Evolutionary conservation across 2,888 invertebrate species (phyloP), one percentile per base, ranked within the genome.

Genomic region (Nemapogon koenigi): DNA sequence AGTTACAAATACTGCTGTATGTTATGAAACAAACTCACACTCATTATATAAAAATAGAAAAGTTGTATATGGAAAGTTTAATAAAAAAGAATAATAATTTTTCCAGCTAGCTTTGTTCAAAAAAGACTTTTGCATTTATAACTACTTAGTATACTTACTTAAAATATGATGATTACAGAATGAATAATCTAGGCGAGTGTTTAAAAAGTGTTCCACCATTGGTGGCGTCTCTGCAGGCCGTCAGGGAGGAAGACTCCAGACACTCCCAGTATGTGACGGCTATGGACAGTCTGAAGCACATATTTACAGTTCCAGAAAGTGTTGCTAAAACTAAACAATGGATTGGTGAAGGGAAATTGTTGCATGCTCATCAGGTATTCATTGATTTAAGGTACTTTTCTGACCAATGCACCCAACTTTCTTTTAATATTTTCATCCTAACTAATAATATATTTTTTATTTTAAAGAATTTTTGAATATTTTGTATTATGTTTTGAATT

Each of bases 231-330:
- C 72, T 99, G 18, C 89, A 90, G 57, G 86, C 89, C 30, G 91
- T 98, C 0, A 83, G 94, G 16, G 92, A 94, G 46, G 97, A 98
- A 65, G 97, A 97, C 59, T 90, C 91, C 49, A 86, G 90, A 14
- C 96, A 98, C 67, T 97, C 97, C 0, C 98, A 97, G 60, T 95
- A 97, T 68, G 96, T 95, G 2, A 97, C 97, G 1, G 98, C 98
- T 0, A 95, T 94, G 83, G 97, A 99, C 59, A 99, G 99, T 60
- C 79, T 99, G 17, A 97, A 97, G 62, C 97, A 98, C 57, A 97
- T 99, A 45, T 97, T 98, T 55, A 97, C 95, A 30, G 96, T 98
- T 1, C 97, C 96, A 7, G 95, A 96, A 54, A 96, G 94, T 69
- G 94, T 98, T 0, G 90, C 93, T 39, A 95, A 94, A 65, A 96